Evolutionary conservation across 2,797 vertebrate species (phyloP).

Genomic region (Rhinoraja longicauda): DNA sequence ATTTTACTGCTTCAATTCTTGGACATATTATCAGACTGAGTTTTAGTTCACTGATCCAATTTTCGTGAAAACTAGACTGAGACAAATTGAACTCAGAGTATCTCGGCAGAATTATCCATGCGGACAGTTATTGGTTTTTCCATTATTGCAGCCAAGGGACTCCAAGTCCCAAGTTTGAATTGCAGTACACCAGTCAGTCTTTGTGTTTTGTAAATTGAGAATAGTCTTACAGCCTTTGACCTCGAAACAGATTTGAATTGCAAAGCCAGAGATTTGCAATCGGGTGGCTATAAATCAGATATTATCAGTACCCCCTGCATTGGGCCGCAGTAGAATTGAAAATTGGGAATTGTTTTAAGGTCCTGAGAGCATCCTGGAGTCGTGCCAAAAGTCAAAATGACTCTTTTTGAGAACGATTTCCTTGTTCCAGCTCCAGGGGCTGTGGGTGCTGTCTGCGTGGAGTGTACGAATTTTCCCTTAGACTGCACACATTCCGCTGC

Average conservation of each 20-base stretch:
- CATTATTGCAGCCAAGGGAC: not conserved
- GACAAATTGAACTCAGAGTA: not conserved
- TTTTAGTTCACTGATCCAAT: not conserved
- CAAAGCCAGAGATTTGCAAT: not conserved
- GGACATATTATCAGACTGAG: not conserved
- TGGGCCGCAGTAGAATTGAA: not conserved
- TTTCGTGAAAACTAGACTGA: not conserved
- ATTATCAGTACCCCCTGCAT: not conserved
- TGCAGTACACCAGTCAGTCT: not conserved
- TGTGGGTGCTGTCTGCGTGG: no score
- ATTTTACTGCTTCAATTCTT: not conserved
- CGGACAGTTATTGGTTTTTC: not conserved
- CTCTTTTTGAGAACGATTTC: not conserved
- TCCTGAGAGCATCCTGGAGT: no score
- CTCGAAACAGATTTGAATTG: not conserved
- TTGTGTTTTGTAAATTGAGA: not conserved
- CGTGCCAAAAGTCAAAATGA: not conserved
- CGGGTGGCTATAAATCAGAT: not conserved
- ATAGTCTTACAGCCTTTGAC: not conserved
- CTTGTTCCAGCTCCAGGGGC: not conserved
- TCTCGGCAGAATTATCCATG: not conserved
- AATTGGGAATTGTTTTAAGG: no score
- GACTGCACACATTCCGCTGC: no score
- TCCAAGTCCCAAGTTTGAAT: not conserved
- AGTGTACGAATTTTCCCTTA: no score